Evolutionary conservation across 1,140 invertebrate genomes (phyloP).

Genomic region (silkworm (Bombyx mori)): ASM3026992v2 NC_085127.1:13343001-13343500

Average conservation of each 20-base stretch:
- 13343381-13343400: constrained; percentile 36
- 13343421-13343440: constrained; percentile 36
- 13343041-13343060: background rate
- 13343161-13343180: constrained; percentile 39
- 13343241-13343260: constrained; percentile 55
- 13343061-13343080: too few relatives aligned
- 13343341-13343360: constrained; percentile 24
- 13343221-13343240: constrained; percentile 38
- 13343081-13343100: too few relatives aligned
- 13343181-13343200: constrained; percentile 55
- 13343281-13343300: constrained; percentile 46
- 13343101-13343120: too few relatives aligned
- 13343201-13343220: constrained; percentile 53
- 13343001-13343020: too few relatives aligned
- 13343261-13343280: constrained; percentile 49
- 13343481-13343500: background rate
- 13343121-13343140: too few relatives aligned
- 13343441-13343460: constrained; percentile 47
- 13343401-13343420: constrained; percentile 33
- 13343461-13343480: constrained; percentile 6
- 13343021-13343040: too few relatives aligned
- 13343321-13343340: constrained; percentile 22
- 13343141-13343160: constrained; percentile 36
- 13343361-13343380: constrained; percentile 32
- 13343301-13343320: constrained; percentile 48